A percentile compares a stretch with the other conserved stretches of the same genome.
These are phyloP conservation scores for Carcharodon carcharias DNA, from an alignment of 2,797 vertebrate species.

Conservation along the genomic window DNA sequence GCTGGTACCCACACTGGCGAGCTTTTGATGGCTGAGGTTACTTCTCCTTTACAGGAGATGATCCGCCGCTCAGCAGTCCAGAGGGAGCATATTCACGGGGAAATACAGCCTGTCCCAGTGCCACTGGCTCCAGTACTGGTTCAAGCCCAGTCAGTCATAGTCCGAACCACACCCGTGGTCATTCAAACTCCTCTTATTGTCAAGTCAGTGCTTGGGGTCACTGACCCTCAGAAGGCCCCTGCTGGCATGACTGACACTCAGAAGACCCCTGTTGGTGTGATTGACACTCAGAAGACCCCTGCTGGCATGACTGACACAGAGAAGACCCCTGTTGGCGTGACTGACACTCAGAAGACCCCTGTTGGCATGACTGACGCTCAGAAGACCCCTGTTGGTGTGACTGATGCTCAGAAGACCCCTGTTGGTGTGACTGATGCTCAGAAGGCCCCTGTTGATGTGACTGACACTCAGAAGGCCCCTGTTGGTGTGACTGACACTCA, in stretches of 20 bases:
- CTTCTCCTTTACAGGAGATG: neutral
- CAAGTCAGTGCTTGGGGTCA: neutral
- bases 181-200: neutral
- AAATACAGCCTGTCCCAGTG: neutral
- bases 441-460: too few relatives aligned
- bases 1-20: neutral
- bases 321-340: too few relatives aligned
- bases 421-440: too few relatives aligned
- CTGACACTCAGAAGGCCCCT: too few relatives aligned
- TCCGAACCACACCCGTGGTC: neutral
- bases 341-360: too few relatives aligned
- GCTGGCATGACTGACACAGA: too few relatives aligned
- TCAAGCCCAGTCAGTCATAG: neutral
- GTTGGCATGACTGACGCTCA: too few relatives aligned
- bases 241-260: accelerated
- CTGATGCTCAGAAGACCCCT: too few relatives aligned
- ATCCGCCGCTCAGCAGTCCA: neutral
- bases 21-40: neutral
- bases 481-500: too few relatives aligned
- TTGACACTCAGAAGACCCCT: neutral
- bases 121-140: neutral
- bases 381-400: too few relatives aligned
- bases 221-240: neutral
- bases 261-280: neutral
- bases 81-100: neutral